Conservation (phyloP, 2,797 vertebrate genomes). For the Argya squamiceps region DNA sequence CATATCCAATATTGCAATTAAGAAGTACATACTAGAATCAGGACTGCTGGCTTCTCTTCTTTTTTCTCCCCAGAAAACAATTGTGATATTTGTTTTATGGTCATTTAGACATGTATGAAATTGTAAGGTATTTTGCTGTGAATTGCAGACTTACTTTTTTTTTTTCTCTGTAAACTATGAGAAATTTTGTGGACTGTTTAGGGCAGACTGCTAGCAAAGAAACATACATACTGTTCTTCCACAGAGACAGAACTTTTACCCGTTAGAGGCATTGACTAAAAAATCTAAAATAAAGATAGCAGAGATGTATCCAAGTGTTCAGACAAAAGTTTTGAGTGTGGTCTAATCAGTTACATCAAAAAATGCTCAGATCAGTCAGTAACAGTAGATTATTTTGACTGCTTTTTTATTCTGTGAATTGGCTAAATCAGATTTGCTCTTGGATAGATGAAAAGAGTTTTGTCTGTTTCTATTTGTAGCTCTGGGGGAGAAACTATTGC, state of each 20-base stretch:
- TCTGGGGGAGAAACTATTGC: neutral
- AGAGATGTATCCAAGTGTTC: neutral
- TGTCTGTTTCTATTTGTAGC: neutral
- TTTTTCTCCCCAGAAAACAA: neutral
- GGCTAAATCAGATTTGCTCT: neutral
- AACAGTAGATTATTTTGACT: neutral
- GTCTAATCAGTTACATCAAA: neutral
- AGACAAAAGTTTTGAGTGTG: neutral
- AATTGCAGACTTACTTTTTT: neutral
- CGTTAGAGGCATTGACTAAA: neutral
- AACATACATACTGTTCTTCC: neutral
- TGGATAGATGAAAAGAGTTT: neutral
- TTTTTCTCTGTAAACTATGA: neutral
- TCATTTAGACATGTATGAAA: neutral
- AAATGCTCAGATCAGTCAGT: neutral
- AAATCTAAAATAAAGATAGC: neutral
- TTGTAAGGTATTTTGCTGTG: neutral
- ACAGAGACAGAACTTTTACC: neutral
- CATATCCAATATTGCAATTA: neutral
- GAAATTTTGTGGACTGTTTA: neutral
- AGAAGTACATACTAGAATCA: neutral
- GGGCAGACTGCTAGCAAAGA: neutral
- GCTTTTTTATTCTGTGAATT: neutral
- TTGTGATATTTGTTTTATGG: neutral
- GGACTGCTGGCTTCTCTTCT: neutral